Evolutionary conservation across 2,113 vertebrate genomes (phyloP), one percentile per base, ranked within the genome.

Genomic region (Percina caprodes): DNA sequence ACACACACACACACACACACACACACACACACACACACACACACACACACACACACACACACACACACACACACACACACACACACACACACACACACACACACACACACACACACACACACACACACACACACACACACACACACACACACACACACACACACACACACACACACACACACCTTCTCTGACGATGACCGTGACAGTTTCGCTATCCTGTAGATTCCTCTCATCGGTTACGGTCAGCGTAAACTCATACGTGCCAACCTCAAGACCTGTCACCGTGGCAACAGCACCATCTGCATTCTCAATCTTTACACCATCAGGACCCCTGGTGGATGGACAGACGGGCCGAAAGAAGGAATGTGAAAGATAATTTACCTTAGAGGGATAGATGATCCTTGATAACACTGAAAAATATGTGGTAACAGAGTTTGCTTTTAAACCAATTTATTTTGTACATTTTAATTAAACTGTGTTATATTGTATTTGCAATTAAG

Each of bases 121-220:
- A 74, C 77, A 77, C 33, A 39, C 49, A 78, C n/a, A 56, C 26
- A 19, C 15, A 54, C 23, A 11, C 45, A 30, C 23, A 48, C 45
- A 26, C 66, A 62, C 59, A 65, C 39, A 52, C 58, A 72, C 21
- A 19, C 19, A 21, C 11, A 46, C 35, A 46, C 11, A 14, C 45
- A 58, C 55, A 56, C 24, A 16, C 13, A 30, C 24, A 58, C 24
- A 39, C 45, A 72, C 24, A 45, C 23, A 30, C 19, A 51, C 23
- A 99, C 98, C 98, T 95, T 99, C 98, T 87, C 95, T 97, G 83
- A 99, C 97, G 12, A 98, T 97, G 90, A 99, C 97, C 0, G 92
- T 97, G 72, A 99, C 98, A 0, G 94, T 95, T 91, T 97, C 96
- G 19, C 92, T 95, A 87, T 96, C 97, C 89, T 97, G 93, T 91